A percentile compares a stretch with the other conserved stretches of the same genome.
phyloP scores from a whole-genome alignment of 2,113 vertebrate genomes.

The Phalacrocorax pelagicus region DNA sequence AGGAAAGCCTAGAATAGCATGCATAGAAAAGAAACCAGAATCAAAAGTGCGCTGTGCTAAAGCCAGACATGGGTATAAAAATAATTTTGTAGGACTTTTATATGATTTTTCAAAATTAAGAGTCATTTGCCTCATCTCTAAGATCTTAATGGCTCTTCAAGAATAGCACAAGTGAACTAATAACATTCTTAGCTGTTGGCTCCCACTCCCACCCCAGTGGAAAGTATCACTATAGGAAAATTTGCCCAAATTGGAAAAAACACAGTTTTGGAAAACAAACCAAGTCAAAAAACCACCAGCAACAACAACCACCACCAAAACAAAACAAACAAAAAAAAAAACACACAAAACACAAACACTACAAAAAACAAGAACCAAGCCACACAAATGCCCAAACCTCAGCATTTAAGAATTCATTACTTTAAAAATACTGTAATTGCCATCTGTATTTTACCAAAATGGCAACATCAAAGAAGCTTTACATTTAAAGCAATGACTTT shows the following conservation, averaged over 20 bases:
- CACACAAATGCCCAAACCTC: neutral
- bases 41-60: neutral
- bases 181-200: neutral
- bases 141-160: neutral
- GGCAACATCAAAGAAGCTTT: neutral
- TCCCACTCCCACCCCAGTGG: neutral
- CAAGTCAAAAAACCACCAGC: neutral
- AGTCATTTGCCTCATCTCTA: neutral
- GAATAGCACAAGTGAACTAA: neutral
- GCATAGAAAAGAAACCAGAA: neutral
- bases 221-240: neutral
- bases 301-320: neutral
- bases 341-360: neutral
- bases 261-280: neutral
- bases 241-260: neutral
- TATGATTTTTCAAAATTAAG: neutral
- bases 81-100: neutral
- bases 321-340: no score
- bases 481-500: neutral
- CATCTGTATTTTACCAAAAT: neutral
- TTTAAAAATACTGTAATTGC: neutral
- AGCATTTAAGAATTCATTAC: neutral
- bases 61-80: neutral
- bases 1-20: neutral
- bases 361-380: neutral